A percentile compares a stretch with the other conserved stretches of the same genome.
Conservation (phyloP, 2,888 invertebrate species). For the Bursaphelenchus okinawaensis region DNA sequence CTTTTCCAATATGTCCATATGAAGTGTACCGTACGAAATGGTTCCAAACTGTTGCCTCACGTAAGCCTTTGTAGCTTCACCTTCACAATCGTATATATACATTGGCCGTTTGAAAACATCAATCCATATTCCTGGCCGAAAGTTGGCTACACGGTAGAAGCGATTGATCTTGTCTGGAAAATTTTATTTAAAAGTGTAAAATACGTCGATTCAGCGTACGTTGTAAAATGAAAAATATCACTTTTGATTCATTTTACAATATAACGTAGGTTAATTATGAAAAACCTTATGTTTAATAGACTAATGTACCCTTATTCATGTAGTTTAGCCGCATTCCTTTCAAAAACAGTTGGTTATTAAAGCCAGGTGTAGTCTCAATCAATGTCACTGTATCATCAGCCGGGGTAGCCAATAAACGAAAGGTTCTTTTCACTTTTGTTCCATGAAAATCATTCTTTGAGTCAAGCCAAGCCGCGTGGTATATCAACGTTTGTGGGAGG, state of each 20-base stretch:
- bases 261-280: constrained; percentile 1
- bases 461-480: constrained; percentile 27
- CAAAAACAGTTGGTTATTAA: constrained; percentile 24
- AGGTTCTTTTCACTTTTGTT: constrained; percentile 25
- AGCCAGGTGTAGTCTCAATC: constrained; percentile 27
- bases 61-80: constrained; percentile 17
- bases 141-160: constrained; percentile 20
- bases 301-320: constrained; percentile 16
- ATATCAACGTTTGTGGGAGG: constrained; percentile 18
- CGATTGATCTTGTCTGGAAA: constrained; percentile 17
- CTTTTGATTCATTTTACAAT: too few species aligned
- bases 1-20: constrained; percentile 23
- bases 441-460: constrained; percentile 25
- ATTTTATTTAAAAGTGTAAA: too few species aligned
- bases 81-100: constrained; percentile 30
- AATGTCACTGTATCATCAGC: constrained; percentile 27
- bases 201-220: too few species aligned
- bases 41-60: constrained; percentile 27
- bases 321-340: constrained; percentile 21
- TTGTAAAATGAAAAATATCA: too few species aligned
- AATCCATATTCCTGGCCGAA: constrained; percentile 30
- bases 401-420: constrained; percentile 19
- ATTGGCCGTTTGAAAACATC: constrained; percentile 28
- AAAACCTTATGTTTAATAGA: not conserved
- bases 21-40: constrained; percentile 20